A percentile compares a stretch with the other conserved stretches of the same genome.
Conservation (phyloP, 2,888 invertebrate species). For the Hecatera dysodea region DNA sequence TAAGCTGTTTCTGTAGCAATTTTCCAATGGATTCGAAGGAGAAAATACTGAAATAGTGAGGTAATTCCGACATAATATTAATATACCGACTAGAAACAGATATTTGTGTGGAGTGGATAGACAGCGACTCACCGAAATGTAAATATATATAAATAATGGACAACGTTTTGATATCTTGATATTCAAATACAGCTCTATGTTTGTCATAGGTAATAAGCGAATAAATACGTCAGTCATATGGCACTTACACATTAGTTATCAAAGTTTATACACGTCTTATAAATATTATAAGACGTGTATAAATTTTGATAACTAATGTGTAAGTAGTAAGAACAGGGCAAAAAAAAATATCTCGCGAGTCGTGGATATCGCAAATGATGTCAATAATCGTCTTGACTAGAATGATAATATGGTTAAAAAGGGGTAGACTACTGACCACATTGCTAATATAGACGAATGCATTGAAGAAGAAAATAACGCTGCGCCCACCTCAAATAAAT, state of each 20-base stretch:
- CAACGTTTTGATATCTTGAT: conserved; percentile 26
- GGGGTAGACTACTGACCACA: neutral
- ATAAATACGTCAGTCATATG: conserved; percentile 25
- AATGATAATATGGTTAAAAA: neutral
- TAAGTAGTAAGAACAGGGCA: neutral
- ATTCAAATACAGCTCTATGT: conserved; percentile 28
- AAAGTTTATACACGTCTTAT: conserved; percentile 4
- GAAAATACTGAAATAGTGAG: conserved; percentile 58
- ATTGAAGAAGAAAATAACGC: neutral
- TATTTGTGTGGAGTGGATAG: conserved; percentile 2
- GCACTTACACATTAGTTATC: conserved; percentile 5
- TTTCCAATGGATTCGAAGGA: conserved; percentile 52
- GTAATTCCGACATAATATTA: conserved; percentile 47
- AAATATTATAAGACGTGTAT: conserved; percentile 5
- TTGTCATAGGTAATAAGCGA: conserved; percentile 18
- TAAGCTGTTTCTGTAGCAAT: conserved; percentile 48
- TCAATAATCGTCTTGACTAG: neutral
- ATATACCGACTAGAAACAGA: conserved; percentile 18
- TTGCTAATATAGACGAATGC: neutral
- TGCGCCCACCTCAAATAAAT: neutral
- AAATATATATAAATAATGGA: conserved; percentile 20
- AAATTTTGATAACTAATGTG: conserved; percentile 15
- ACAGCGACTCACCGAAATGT: conserved; percentile 17
- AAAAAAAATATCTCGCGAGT: neutral
- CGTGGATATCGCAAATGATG: neutral